phyloP scores from a whole-genome alignment of 2,113 vertebrate genomes.

The Cryptoleucopteryx plumbea region DNA sequence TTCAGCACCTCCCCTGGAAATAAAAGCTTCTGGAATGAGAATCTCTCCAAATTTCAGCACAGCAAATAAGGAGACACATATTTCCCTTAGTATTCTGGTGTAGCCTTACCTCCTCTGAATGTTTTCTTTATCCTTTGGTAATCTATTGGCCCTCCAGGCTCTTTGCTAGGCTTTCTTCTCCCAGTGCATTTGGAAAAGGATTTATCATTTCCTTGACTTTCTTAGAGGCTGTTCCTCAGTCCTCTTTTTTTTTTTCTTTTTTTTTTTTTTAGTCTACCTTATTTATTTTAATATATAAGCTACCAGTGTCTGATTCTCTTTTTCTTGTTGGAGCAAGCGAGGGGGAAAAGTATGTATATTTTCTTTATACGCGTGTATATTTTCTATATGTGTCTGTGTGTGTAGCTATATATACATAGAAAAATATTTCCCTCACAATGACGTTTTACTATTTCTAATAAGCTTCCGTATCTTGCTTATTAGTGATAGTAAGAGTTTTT shows the following conservation, averaged over 20 bases:
- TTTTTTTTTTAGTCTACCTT: background rate
- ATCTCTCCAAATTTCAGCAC: background rate
- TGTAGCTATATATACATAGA: background rate
- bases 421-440: background rate
- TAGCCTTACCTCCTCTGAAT: background rate
- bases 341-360: background rate
- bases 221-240: background rate
- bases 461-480: background rate
- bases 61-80: background rate
- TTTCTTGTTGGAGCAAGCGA: accelerated
- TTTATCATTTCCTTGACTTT: background rate
- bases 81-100: background rate
- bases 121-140: background rate
- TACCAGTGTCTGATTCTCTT: background rate
- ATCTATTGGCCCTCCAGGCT: background rate
- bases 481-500: background rate
- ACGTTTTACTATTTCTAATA: background rate
- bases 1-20: background rate
- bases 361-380: accelerated
- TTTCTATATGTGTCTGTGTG: background rate
- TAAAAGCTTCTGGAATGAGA: background rate
- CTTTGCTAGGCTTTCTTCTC: background rate
- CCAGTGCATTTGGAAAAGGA: background rate
- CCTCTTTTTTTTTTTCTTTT: background rate
- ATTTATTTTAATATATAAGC: background rate